Evolutionary conservation across 1,140 invertebrate species (phyloP).

Genomic region (Himalopsyche phryganea): DNA sequence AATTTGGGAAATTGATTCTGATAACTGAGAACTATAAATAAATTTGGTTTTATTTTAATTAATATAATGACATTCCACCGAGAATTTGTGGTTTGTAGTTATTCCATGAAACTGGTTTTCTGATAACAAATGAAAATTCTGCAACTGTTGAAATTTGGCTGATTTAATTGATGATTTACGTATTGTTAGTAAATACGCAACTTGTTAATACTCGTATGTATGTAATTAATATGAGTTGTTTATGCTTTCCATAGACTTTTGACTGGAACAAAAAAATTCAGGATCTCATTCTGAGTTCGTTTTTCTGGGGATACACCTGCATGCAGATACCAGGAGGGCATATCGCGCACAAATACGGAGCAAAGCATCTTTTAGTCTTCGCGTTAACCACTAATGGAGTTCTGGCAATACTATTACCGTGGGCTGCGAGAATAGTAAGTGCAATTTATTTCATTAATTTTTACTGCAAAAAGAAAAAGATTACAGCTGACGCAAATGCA

Average conservation of each 20-base stretch:
- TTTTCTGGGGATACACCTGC: slow-evolving; percentile 44
- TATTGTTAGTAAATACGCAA: no score
- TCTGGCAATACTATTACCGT: slow-evolving; percentile 39
- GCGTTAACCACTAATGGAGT: slow-evolving; percentile 38
- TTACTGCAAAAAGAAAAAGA: not conserved
- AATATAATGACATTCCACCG: no score
- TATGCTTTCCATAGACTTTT: slow-evolving; percentile 14
- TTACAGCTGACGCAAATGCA: not conserved
- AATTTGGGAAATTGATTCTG: no score
- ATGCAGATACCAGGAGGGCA: slow-evolving; percentile 32
- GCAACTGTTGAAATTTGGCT: no score
- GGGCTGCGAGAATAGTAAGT: slow-evolving; percentile 40
- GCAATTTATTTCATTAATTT: not conserved
- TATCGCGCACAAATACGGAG: slow-evolving; percentile 28
- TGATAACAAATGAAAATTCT: no score
- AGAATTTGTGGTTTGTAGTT: no score
- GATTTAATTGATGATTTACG: no score
- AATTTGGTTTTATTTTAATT: no score
- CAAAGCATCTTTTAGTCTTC: slow-evolving; percentile 24
- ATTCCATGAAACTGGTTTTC: no score
- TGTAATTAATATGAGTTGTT: no score
- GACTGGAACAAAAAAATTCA: slow-evolving; percentile 28
- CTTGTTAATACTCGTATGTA: no score
- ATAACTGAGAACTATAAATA: no score
- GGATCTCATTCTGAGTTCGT: slow-evolving; percentile 27